phyloP scores from a whole-genome alignment of 2,113 vertebrate species.

The Plotosus lineatus region DNA sequence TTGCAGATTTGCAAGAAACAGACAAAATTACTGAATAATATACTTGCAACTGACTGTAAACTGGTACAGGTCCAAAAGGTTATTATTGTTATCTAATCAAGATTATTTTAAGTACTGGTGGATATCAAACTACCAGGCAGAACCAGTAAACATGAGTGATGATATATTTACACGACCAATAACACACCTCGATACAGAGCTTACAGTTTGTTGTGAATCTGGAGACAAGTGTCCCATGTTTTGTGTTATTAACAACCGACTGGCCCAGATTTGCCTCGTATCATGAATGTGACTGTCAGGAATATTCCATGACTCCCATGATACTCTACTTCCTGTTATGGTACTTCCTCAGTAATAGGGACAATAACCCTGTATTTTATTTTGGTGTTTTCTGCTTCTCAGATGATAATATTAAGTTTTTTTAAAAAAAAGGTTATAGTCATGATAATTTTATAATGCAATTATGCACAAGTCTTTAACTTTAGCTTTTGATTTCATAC shows the following conservation, averaged over 20 bases:
- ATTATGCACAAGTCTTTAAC: too few relatives aligned
- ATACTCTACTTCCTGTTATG: background rate
- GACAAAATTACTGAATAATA: background rate
- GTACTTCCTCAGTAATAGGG: background rate
- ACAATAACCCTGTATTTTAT: background rate
- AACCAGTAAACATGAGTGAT: constrained; percentile 1
- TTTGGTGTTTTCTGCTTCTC: too few relatives aligned
- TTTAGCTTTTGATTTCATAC: background rate
- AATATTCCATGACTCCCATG: background rate
- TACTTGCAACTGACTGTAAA: background rate
- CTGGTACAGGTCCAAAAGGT: background rate
- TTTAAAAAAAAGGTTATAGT: too few relatives aligned
- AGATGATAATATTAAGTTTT: background rate
- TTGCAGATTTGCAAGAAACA: background rate
- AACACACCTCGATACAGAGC: background rate
- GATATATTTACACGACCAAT: background rate
- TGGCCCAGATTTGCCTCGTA: background rate
- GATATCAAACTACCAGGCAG: background rate
- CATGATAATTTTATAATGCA: too few relatives aligned
- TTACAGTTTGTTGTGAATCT: background rate
- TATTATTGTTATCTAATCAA: background rate
- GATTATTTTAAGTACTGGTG: background rate
- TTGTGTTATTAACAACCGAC: background rate
- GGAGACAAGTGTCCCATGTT: background rate
- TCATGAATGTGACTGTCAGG: background rate